A percentile compares a stretch with the other conserved stretches of the same genome.
Conservation (phyloP, 2,888 invertebrate genomes). For the Drosophila anomelani region DNA sequence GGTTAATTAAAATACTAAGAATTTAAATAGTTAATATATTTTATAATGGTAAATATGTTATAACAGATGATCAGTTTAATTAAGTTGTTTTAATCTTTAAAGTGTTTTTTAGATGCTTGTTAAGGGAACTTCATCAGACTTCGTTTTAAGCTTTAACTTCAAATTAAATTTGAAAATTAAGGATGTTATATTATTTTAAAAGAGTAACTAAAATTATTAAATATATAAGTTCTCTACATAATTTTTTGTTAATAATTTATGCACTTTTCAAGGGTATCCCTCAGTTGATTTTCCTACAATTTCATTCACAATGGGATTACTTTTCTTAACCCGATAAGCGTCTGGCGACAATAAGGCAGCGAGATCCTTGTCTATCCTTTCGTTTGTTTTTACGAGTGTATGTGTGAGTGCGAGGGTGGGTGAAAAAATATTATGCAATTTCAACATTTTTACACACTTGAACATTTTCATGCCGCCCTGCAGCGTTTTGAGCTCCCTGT, state of each 20-base stretch:
- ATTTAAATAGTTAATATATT: neutral
- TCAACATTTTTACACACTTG: constrained; percentile 66
- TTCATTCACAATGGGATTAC: constrained; percentile 2
- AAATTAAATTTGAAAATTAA: neutral
- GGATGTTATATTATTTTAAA: no score
- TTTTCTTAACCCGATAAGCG: constrained; percentile 45
- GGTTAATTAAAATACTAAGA: neutral
- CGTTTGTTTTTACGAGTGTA: constrained; percentile 31
- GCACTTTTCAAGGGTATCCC: constrained; percentile 19
- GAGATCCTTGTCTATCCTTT: constrained; percentile 40
- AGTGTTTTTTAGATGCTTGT: neutral
- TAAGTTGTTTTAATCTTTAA: neutral
- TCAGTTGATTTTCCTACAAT: neutral
- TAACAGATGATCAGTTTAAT: neutral
- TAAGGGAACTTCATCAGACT: neutral
- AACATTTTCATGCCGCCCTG: constrained; percentile 57
- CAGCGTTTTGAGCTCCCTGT: constrained; percentile 51
- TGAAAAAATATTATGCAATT: constrained; percentile 76
- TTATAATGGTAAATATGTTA: neutral
- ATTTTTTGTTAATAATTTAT: no score
- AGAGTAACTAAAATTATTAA: no score
- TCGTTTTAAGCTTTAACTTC: neutral
- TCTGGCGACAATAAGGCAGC: constrained; percentile 46
- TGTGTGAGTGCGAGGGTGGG: constrained; percentile 28
- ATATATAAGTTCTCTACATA: no score